These are phyloP conservation scores for Drosophila murphyi DNA, from an alignment of 1,140 invertebrate species.

Conservation along the genomic window DNA sequence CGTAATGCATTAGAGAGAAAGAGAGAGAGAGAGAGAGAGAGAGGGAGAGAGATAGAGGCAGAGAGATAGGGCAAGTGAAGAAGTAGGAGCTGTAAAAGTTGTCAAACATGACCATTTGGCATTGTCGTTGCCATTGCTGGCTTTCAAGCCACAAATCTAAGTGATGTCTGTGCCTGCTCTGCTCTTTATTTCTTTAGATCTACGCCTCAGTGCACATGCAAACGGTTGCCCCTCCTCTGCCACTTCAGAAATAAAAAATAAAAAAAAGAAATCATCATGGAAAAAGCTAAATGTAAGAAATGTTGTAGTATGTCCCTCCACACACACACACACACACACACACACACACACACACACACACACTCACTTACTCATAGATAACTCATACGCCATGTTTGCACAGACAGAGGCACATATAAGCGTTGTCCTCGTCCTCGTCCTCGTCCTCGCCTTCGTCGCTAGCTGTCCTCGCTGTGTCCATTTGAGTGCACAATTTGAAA, in stretches of 20 bases:
- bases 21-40: not conserved
- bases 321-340: not conserved
- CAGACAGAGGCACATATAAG: constrained; percentile 24
- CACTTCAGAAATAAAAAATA: constrained; percentile 12
- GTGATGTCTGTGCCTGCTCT: constrained; percentile 57
- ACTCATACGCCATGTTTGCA: constrained; percentile 59
- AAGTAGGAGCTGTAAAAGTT: constrained; percentile 36
- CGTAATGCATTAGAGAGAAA: not conserved
- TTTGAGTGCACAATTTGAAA: constrained; percentile 80
- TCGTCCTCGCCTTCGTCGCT: constrained; percentile 24
- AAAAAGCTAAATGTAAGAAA: constrained; percentile 56
- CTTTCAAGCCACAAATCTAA: constrained; percentile 74
- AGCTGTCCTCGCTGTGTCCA: constrained; percentile 65
- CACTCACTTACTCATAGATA: constrained; percentile 45
- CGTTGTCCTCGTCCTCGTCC: constrained; percentile 11
- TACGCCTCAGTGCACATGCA: constrained; percentile 76
- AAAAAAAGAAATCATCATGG: constrained; percentile 29
- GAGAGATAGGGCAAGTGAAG: not conserved
- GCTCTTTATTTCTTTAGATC: constrained; percentile 76
- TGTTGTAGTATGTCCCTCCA: constrained; percentile 34
- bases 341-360: constrained; percentile 12
- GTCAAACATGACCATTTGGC: constrained; percentile 74
- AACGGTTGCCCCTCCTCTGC: constrained; percentile 50
- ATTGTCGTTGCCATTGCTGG: constrained; percentile 50
- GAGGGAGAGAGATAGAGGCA: not conserved